phyloP scores from a whole-genome alignment of 1,140 invertebrate species.

The Pseudobourletiella spinata region DNA sequence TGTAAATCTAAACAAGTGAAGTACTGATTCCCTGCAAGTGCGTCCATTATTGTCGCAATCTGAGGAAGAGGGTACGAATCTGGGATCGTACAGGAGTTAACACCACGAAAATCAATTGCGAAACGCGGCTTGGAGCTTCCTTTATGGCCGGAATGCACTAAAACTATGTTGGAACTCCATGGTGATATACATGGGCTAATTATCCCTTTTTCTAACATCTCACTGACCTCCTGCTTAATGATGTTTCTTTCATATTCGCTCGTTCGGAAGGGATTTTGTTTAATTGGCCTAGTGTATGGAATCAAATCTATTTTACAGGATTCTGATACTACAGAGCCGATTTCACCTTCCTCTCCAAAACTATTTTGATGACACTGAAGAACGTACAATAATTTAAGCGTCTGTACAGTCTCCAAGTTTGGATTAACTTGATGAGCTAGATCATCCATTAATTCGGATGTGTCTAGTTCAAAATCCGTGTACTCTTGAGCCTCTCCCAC shows the following conservation, averaged over 20 bases:
- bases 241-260: background rate
- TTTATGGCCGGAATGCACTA: background rate
- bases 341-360: constrained; percentile 1
- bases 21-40: background rate
- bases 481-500: background rate
- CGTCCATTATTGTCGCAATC: background rate
- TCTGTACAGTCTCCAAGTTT: no score
- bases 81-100: background rate
- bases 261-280: background rate
- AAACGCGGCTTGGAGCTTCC: background rate
- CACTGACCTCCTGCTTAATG: background rate
- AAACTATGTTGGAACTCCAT: background rate
- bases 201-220: background rate
- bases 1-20: background rate
- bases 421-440: no score
- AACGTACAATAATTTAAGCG: no score
- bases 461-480: background rate
- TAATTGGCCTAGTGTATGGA: background rate
- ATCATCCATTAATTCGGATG: background rate
- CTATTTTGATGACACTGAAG: no score
- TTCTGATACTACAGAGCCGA: background rate
- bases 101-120: background rate
- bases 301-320: constrained; percentile 3
- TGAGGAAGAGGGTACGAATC: background rate
- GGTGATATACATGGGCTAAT: background rate